Evolutionary conservation across 2,888 invertebrate species (phyloP), one percentile per base, ranked within the genome.

Genomic region (Acleris sparsana): DNA sequence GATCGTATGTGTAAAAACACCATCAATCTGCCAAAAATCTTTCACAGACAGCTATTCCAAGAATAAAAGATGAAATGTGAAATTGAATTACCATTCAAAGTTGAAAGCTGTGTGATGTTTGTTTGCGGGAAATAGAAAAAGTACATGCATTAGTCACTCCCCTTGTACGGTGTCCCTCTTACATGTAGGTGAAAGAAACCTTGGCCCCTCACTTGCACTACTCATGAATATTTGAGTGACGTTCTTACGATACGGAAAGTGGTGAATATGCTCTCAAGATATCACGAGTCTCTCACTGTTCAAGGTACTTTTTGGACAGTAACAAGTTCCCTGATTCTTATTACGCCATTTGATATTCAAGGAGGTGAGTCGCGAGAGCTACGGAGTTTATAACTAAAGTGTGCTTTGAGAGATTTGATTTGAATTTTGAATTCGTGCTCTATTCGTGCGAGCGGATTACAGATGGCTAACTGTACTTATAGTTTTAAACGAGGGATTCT

Each of bases 161-260:
- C 84, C 78, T 73, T 67, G 63, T 70, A 76, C 78, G 77, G 75
- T 75, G 70, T 72, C 74, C 74, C 73, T 59, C 67, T 58, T 75
- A 71, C 71, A 72, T 72, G 69, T 70, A 76, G 73, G 80, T 80
- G 79, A 80, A 80, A 76, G 76, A 79, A 77, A 80, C 78, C 78
- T 73, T 75, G 79, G 81, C 82, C 85, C 85, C 83, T 79, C 76
- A 78, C 57, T 76, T 85, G 84, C 85, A 87, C 77, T 77, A 76
- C 78, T 84, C 85, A 88, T 88, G 86, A 88, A 88, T 88, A 88
- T 86, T 87, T 88, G 82, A 88, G 81, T 76, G 75, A 77, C 76
- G 76, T 75, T 77, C 81, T 80, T 81, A 77, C 79, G 78, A 79
- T 76, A 78, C 74, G 78, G 74, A 79, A 84, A 83, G 78, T 81